Percentiles rank a stretch among this genome's conserved stretches.
phyloP scores from a whole-genome alignment of 2,797 vertebrate genomes.

The Spinibarbus caldwelli region DNA sequence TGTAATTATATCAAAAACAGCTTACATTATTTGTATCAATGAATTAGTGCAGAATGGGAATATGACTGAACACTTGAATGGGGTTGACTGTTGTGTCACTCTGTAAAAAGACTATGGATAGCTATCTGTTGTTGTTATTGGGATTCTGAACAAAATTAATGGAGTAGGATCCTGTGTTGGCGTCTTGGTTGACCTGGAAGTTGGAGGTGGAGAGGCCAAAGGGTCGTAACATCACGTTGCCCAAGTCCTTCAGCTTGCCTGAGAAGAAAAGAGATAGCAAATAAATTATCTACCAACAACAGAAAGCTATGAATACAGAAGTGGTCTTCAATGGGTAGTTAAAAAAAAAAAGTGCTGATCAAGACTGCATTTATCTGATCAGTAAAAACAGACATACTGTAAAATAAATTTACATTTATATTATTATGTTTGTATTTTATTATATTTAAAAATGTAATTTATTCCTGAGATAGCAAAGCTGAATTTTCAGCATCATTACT shows the following conservation, averaged over 20 bases:
- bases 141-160: slow-evolving; percentile 94
- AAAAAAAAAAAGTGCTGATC: neutral
- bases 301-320: neutral
- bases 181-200: slow-evolving; percentile 95
- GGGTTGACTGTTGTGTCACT: neutral
- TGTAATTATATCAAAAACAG: slow-evolving; percentile 19
- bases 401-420: neutral
- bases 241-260: slow-evolving; percentile 97
- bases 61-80: neutral
- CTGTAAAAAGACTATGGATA: neutral
- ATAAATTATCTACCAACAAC: neutral
- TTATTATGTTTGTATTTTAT: no score
- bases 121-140: slow-evolving; percentile 80
- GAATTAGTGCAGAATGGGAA: neutral
- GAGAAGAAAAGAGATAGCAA: slow-evolving; percentile 12
- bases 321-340: neutral
- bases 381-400: neutral
- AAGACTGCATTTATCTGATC: no score
- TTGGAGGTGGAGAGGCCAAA: slow-evolving; percentile 97
- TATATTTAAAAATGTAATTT: no score
- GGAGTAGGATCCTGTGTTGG: slow-evolving; percentile 89
- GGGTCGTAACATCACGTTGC: slow-evolving; percentile 93
- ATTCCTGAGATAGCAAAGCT: no score
- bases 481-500: no score
- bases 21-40: neutral